Base-by-base conservation (phyloP, 2,113 vertebrate genomes). In the Hypocryptadius cinnamomeus region DNA sequence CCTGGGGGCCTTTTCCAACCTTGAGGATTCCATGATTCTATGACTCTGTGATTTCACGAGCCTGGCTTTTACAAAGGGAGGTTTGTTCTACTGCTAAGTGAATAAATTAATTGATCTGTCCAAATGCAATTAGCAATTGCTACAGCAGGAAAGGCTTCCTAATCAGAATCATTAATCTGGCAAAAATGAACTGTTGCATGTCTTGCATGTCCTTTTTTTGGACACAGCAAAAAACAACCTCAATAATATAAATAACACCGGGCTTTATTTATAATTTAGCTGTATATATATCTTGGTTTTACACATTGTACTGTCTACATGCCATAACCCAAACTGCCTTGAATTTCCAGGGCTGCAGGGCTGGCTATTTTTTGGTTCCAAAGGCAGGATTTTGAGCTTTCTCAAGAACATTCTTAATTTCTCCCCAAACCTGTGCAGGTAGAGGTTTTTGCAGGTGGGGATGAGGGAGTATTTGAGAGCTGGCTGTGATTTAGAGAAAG, bases 161-260 rank as follows among this genome's bases (percentile, higher is more conserved):
- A 70, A 88, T 86, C 69, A 78, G 91, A 81, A 25, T n/a, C 72
- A 66, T 92, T 85, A 69, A 86, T 93, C 80, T 86, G 77, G 51
- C 50, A 80, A 54, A 85, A 90, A 64, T 24, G 33, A 93, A 45
- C 64, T 78, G 23, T 59, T 95, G 53, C 35, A 7, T 30, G 11
- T 39, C 40, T 70, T 50, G 39, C 13, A 9, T 22, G 24, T 23
- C 39, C 24, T 44, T 73, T 47, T 39, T 69, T 56, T 80, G 40
- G 30, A 21, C 35, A 10, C 35, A 76, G 35, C 14, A 50, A 15
- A 42, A 73, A 48, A 14, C 15, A 71, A n/a, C 12, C 10, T 50
- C 30, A 33, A 16, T 54, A 37, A 63, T 44, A 35, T 23, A 76
- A 33, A 23, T 31, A 37, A 39, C 35, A 47, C 3, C 0, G 0